Conservation (phyloP, 2,113 vertebrate species). For the Electrona antarctica region DNA sequence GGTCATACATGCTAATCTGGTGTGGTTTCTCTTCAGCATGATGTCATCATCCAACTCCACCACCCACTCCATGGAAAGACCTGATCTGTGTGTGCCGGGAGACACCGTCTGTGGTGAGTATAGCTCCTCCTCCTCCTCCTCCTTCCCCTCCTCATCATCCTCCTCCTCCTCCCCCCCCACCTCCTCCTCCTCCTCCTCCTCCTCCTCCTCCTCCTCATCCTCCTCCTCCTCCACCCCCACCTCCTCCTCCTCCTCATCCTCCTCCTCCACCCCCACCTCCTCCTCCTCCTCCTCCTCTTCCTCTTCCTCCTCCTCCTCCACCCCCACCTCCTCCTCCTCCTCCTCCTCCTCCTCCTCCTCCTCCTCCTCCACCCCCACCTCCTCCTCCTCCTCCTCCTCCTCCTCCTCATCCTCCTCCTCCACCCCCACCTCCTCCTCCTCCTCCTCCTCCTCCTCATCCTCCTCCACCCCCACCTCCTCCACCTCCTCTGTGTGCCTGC, state of each 20-base stretch:
- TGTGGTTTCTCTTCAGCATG: slow-evolving; percentile 56
- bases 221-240: not conserved
- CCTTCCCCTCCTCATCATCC: fast-evolving
- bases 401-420: no score
- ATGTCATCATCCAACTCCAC: slow-evolving; percentile 46
- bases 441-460: not conserved
- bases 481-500: not conserved
- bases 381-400: not conserved
- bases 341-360: fast-evolving
- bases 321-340: not conserved
- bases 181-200: not conserved
- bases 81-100: slow-evolving; percentile 23
- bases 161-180: not conserved
- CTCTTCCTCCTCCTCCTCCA: not conserved
- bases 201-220: not conserved
- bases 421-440: not conserved
- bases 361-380: not conserved
- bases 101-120: slow-evolving; percentile 68
- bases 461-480: not conserved
- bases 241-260: not conserved
- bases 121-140: not conserved
- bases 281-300: not conserved
- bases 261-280: not conserved
- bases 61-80: not conserved
- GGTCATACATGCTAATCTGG: slow-evolving; percentile 1